These are phyloP conservation scores for Saiga tatarica DNA, from an alignment of 2,113 vertebrate species.

Conservation along the genomic window DNA sequence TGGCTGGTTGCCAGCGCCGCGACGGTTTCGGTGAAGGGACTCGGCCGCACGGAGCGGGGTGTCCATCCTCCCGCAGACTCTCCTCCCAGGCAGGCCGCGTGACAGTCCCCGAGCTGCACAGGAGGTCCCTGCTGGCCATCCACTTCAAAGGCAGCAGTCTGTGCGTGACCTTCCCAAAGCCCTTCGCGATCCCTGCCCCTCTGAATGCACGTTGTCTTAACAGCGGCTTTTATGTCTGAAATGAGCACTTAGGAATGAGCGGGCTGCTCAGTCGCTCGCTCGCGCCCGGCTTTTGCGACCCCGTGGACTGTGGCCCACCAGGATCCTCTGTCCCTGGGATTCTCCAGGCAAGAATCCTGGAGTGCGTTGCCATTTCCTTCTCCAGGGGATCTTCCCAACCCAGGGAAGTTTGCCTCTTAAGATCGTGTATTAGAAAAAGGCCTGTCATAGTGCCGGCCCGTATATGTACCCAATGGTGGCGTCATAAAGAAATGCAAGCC, in stretches of 20 bases:
- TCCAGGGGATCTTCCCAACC: neutral
- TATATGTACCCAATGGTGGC: neutral
- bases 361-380: neutral
- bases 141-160: neutral
- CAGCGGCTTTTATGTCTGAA: neutral
- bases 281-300: neutral
- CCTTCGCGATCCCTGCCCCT: neutral
- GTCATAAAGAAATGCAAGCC: neutral
- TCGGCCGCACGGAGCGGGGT: accelerated
- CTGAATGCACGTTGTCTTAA: neutral
- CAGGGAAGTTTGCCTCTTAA: neutral
- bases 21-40: neutral
- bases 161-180: neutral
- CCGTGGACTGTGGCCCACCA: neutral
- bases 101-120: accelerated
- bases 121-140: neutral
- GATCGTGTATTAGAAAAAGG: neutral
- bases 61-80: neutral
- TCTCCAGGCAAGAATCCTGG: neutral
- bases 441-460: accelerated
- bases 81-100: neutral
- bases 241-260: neutral
- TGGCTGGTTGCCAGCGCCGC: neutral
- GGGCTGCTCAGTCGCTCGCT: neutral
- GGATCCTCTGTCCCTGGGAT: neutral